phyloP scores from a whole-genome alignment of 2,113 vertebrate species.

The Corydoras maculifer region DNA sequence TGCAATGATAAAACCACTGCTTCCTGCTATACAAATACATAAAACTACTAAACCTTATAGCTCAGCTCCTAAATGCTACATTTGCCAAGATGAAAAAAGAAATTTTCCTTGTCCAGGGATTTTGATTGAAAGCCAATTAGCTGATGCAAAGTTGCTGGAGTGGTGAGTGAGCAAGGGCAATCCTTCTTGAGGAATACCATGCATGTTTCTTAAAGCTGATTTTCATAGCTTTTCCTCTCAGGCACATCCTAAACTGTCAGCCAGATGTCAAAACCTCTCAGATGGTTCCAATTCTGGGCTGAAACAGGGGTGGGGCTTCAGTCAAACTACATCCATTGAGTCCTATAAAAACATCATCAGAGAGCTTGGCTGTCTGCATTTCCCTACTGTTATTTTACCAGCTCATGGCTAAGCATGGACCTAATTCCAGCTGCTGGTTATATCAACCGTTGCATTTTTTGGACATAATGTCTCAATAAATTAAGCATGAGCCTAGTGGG shows the following conservation, averaged over 20 bases:
- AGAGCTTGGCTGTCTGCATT: constrained; percentile 26
- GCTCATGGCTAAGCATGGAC: constrained; percentile 14
- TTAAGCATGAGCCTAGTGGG: constrained; percentile 39
- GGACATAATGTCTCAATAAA: constrained; percentile 33
- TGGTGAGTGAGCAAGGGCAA: constrained; percentile 6
- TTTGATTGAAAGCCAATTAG: constrained; percentile 24
- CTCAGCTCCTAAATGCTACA: constrained; percentile 13
- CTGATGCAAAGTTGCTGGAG: constrained; percentile 10
- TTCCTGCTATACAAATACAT: constrained; percentile 19
- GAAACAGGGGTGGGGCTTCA: constrained; percentile 20
- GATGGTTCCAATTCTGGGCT: constrained; percentile 43
- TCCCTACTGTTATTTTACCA: constrained; percentile 33
- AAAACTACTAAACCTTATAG: constrained; percentile 4
- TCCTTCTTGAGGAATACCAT: constrained; percentile 44
- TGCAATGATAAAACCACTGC: constrained; percentile 10
- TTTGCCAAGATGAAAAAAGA: constrained; percentile 26
- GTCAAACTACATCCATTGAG: constrained; percentile 26
- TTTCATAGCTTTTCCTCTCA: constrained; percentile 53
- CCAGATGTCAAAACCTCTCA: constrained; percentile 52
- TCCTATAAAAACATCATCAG: constrained; percentile 30
- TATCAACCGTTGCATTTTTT: constrained; percentile 26
- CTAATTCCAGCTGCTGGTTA: constrained; percentile 21
- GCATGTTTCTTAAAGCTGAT: constrained; percentile 56
- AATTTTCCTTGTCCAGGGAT: constrained; percentile 10
- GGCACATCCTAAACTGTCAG: constrained; percentile 47